A percentile compares a stretch with the other conserved stretches of the same genome.
phyloP scores from a whole-genome alignment of 2,113 vertebrate genomes.

The Oxyruncus cristatus region DNA sequence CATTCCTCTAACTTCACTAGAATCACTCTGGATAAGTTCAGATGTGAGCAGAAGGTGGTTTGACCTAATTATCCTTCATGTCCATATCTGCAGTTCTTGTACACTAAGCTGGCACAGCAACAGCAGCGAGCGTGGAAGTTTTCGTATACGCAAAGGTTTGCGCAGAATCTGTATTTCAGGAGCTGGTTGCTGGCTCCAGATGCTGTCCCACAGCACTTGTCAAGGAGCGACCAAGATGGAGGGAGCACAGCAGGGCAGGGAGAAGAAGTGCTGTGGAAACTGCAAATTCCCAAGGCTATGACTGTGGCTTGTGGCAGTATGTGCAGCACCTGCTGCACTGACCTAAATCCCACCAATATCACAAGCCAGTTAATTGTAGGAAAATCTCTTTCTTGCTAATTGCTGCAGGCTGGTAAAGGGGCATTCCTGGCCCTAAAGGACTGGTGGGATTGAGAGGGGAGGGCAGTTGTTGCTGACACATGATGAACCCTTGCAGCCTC shows the following conservation, averaged over 20 bases:
- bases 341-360: not conserved
- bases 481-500: not conserved
- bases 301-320: not conserved
- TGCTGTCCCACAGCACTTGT: not conserved
- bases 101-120: accelerated
- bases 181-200: not conserved
- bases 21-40: not conserved
- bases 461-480: not conserved
- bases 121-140: not conserved
- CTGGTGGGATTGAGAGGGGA: accelerated
- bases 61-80: not conserved
- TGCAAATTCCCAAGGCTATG: not conserved
- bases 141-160: not conserved
- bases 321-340: not conserved
- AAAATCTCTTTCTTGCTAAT: not conserved
- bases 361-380: not conserved
- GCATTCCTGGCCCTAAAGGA: not conserved
- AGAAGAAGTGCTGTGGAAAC: not conserved
- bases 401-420: not conserved
- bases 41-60: not conserved
- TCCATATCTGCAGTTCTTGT: not conserved
- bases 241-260: not conserved
- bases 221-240: not conserved
- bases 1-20: not conserved
- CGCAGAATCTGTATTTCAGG: not conserved